Percentiles rank a stretch among this genome's conserved stretches.
Evolutionary conservation across 2,113 vertebrate genomes (phyloP).

Genomic region (Gavialis gangeticus): DNA sequence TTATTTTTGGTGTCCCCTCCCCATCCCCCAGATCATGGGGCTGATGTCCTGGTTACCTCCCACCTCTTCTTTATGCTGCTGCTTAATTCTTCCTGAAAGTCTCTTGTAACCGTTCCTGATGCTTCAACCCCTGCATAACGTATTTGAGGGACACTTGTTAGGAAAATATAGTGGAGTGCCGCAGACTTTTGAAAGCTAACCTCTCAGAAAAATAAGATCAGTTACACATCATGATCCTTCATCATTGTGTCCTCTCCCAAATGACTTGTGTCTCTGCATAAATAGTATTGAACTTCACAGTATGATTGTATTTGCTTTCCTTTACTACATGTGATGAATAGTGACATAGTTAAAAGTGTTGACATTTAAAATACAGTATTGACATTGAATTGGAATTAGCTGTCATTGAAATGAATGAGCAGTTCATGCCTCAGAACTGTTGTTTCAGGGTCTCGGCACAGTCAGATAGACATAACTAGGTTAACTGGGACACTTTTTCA

Average conservation of each 20-base stretch:
- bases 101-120: background rate
- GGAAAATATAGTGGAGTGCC: background rate
- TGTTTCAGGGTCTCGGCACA: background rate
- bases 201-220: background rate
- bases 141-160: background rate
- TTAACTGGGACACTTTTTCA: background rate
- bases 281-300: background rate
- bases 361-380: background rate
- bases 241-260: background rate
- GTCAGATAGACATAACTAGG: background rate
- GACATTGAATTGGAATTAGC: background rate
- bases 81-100: background rate
- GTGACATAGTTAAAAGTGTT: background rate
- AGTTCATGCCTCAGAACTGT: background rate
- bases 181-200: background rate
- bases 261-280: background rate
- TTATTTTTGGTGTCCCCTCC: too few species aligned
- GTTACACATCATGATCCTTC: background rate
- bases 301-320: background rate
- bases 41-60: too few species aligned
- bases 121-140: rapidly evolving
- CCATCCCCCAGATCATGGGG: too few species aligned
- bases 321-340: background rate
- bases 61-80: too few species aligned
- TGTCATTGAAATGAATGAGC: background rate